Evolutionary conservation across 2,797 vertebrate species (phyloP).

Genomic region (Ceyx erithaca): DNA sequence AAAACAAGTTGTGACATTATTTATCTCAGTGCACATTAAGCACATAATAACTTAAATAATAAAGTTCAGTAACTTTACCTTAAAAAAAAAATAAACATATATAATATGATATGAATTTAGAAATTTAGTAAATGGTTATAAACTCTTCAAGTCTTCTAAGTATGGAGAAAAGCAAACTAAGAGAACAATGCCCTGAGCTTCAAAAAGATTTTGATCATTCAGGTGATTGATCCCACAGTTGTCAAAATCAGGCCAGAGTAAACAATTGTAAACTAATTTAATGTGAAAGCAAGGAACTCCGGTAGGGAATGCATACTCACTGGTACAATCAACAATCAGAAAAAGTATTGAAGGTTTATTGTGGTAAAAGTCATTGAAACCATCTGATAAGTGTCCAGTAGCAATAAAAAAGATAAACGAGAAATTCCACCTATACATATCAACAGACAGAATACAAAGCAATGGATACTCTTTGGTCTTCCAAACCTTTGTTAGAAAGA

Average conservation of each 20-base stretch:
- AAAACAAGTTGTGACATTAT: background rate
- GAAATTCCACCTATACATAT: background rate
- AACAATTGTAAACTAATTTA: slow-evolving; percentile 78
- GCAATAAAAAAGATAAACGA: slow-evolving; percentile 23
- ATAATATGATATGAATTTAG: background rate
- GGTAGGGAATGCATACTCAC: background rate
- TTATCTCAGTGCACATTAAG: background rate
- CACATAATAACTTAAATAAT: too few relatives aligned
- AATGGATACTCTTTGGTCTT: background rate
- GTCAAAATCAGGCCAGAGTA: slow-evolving; percentile 73
- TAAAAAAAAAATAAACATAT: background rate
- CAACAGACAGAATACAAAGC: background rate
- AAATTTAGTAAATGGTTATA: background rate
- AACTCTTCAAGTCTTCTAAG: slow-evolving; percentile 26
- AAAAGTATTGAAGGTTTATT: slow-evolving; percentile 20
- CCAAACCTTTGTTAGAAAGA: background rate
- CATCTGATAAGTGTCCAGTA: background rate
- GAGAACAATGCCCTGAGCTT: slow-evolving; percentile 68
- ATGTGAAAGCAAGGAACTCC: slow-evolving; percentile 41
- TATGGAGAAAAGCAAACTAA: slow-evolving; percentile 38
- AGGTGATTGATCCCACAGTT: slow-evolving; percentile 66
- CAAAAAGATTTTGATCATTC: slow-evolving; percentile 72
- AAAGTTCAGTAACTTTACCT: background rate
- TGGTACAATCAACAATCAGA: background rate
- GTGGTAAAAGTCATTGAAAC: slow-evolving; percentile 33